Evolutionary conservation across 2,888 invertebrate genomes (phyloP).

Genomic region (Heliconius ethilla): DNA sequence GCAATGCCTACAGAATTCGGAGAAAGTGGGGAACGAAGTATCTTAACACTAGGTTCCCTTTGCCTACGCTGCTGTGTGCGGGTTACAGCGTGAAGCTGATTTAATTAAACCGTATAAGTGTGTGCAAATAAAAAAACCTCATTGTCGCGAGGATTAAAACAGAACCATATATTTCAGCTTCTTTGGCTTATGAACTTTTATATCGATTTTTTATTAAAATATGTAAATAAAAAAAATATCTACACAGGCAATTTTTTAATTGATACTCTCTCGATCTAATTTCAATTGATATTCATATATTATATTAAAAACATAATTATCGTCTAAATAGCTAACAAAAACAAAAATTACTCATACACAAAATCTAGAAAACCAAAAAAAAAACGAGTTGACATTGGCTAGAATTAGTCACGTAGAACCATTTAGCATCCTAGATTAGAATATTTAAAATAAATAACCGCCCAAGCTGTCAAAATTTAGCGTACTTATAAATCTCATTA

Average conservation of each 20-base stretch:
- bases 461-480: constrained; percentile 33
- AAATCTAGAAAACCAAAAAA: constrained; percentile 3
- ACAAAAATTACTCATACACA: not conserved
- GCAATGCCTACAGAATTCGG: too few species aligned
- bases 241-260: not conserved
- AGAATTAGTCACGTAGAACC: constrained; percentile 5
- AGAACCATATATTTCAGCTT: too few species aligned
- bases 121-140: too few species aligned
- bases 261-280: too few species aligned
- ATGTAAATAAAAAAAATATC: not conserved
- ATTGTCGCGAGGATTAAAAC: too few species aligned
- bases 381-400: constrained; percentile 16
- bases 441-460: constrained; percentile 34
- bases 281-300: too few species aligned
- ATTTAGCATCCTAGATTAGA: constrained; percentile 21
- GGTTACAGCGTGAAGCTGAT: too few species aligned
- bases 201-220: not conserved
- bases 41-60: too few species aligned
- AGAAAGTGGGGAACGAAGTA: too few species aligned
- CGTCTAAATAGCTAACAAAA: too few species aligned
- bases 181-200: not conserved
- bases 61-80: too few species aligned
- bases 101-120: too few species aligned
- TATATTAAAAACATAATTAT: not conserved
- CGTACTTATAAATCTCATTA: constrained; percentile 37